Evolutionary conservation across 2,888 invertebrate species (phyloP).

Genomic region (Tachina fera): DNA sequence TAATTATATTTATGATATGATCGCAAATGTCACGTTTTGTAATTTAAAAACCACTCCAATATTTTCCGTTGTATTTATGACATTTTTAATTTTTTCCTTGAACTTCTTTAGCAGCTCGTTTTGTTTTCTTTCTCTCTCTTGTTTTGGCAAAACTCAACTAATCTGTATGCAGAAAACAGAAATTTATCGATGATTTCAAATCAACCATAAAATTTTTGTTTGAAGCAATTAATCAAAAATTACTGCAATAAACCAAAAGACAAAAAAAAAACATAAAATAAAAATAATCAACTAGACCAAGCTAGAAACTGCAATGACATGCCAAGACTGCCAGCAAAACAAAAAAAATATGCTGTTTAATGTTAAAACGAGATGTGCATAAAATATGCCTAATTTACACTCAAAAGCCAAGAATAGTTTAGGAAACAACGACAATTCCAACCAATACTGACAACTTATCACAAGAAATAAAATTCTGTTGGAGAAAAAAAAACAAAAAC

Average conservation of each 20-base stretch:
- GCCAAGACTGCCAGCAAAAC: constrained; percentile 36
- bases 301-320: constrained; percentile 17
- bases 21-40: constrained; percentile 23
- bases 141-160: neutral
- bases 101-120: constrained; percentile 1
- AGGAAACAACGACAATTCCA: constrained; percentile 37
- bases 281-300: constrained; percentile 26
- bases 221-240: constrained; percentile 70
- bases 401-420: constrained; percentile 8
- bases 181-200: constrained; percentile 66
- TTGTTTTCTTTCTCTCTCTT: neutral
- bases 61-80: constrained; percentile 2
- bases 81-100: constrained; percentile 41
- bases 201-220: constrained; percentile 66
- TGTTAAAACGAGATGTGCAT: constrained; percentile 68
- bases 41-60: constrained; percentile 10
- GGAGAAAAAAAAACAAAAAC: neutral
- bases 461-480: constrained; percentile 56
- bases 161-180: constrained; percentile 43
- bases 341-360: constrained; percentile 7
- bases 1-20: constrained; percentile 22
- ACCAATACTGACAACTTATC: constrained; percentile 47
- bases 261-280: constrained; percentile 13
- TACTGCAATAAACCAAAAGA: constrained; percentile 57
- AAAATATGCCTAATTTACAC: constrained; percentile 71